These are phyloP conservation scores for Siniperca obscura DNA, from an alignment of 2,797 vertebrate species.

Conservation along the genomic window DNA sequence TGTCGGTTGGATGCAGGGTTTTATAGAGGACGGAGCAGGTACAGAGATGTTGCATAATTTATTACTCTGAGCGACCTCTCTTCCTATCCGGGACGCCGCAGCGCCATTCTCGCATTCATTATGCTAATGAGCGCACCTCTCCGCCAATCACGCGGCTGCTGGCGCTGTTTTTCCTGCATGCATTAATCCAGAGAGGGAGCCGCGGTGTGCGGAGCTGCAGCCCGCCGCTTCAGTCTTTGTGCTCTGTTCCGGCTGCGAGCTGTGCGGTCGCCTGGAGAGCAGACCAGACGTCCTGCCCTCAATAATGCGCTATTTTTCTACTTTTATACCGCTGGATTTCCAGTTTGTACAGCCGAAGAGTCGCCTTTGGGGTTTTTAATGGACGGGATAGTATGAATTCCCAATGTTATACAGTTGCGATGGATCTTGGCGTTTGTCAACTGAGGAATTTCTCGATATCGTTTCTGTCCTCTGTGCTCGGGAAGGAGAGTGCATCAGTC, in stretches of 20 bases:
- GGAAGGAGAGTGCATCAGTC: slow-evolving; percentile 90
- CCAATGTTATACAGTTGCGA: slow-evolving; percentile 93
- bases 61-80: slow-evolving; percentile 29
- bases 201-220: slow-evolving; percentile 70
- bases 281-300: slow-evolving; percentile 1
- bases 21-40: slow-evolving; percentile 46
- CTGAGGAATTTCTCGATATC: slow-evolving; percentile 96
- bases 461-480: slow-evolving; percentile 94
- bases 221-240: slow-evolving; percentile 80
- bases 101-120: slow-evolving; percentile 21
- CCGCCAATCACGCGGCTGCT: slow-evolving; percentile 82
- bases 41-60: slow-evolving; percentile 40
- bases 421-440: slow-evolving; percentile 97
- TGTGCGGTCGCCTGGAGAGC: slow-evolving; percentile 47
- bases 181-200: slow-evolving; percentile 71
- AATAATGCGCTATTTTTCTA: slow-evolving; percentile 72
- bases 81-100: slow-evolving; percentile 77
- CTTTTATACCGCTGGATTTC: slow-evolving; percentile 69
- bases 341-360: slow-evolving; percentile 18
- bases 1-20: neutral
- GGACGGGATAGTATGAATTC: slow-evolving; percentile 87
- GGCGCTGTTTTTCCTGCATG: slow-evolving; percentile 60
- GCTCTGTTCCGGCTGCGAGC: slow-evolving; percentile 61
- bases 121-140: slow-evolving; percentile 60
- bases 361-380: slow-evolving; percentile 52